Evolutionary conservation across 2,888 invertebrate genomes (phyloP), one percentile per base, ranked within the genome.

Genomic region (Lycophotia porphyrea): DNA sequence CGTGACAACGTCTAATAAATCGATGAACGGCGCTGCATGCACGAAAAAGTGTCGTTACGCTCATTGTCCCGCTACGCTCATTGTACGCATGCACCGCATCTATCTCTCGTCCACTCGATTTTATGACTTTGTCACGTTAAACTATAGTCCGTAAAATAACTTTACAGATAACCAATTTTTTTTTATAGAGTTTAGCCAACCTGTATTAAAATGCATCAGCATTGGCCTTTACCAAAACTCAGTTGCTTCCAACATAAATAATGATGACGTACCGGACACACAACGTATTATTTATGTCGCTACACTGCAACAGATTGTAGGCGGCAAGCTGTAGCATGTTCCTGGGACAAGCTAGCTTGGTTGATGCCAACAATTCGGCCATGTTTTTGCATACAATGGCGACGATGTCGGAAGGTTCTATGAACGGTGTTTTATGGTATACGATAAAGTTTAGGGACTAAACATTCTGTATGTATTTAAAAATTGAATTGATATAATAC

Each of bases 341-440:
- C 49, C 70, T 55, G 63, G 49, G 74, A 81, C 85, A 79, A 79
- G 78, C 74, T 75, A 70, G 52, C 71, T 66, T 63, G 72, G 72
- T 64, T 67, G 39, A 55, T 39, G 80, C 78, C 85, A 80, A 87
- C 83, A 83, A 77, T 77, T 70, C 52, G 66, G 66, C 69, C 63
- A 47, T 79, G 76, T 76, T 81, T 72, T 80, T 61, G 36, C 55
- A 74, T 42, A 70, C 82, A 85, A 63, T 63, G 61, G 36, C 61
- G n/a, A 36, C 36, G n/a, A 69, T 63, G 55, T 49, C 60, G 27
- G 36, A 61, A 27, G 36, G 44, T 68, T 61, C 34, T 73, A 60
- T 81, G 67, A 44, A 77, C 21, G 39, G 68, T 68, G 55, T 73
- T 67, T 67, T 44, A 71, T 74, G 61, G n/a, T 34, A 18, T 36